Conservation (phyloP, 2,888 invertebrate genomes). For the Chironomus riparius region DNA sequence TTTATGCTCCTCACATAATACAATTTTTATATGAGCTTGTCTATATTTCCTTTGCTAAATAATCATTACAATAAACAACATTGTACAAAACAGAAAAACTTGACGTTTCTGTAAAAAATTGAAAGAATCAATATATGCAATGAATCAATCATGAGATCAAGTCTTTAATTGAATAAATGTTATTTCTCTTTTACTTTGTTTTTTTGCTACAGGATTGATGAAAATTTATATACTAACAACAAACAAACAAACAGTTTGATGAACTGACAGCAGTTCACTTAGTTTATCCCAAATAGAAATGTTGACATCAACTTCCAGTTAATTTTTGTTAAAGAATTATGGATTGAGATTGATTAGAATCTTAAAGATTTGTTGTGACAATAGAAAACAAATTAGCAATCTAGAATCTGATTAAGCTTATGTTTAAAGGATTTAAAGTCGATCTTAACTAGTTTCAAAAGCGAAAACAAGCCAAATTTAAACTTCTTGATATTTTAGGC, state of each 20-base stretch:
- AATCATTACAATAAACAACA: background rate
- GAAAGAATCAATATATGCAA: background rate
- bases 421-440: no score
- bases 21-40: no score
- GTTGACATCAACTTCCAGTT: no score
- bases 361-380: no score
- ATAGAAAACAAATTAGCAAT: no score
- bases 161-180: constrained; percentile 25
- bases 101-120: background rate
- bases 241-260: background rate
- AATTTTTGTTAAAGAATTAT: background rate
- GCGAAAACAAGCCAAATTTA: no score
- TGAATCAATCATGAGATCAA: constrained; percentile 25
- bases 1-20: no score
- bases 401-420: no score
- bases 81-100: background rate
- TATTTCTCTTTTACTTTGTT: constrained; percentile 1
- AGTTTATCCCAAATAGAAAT: background rate
- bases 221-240: no score
- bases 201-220: background rate
- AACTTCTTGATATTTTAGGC: no score
- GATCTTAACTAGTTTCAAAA: no score
- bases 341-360: no score
- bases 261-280: background rate
- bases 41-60: background rate